Conservation (phyloP, 2,888 invertebrate species). For the Metellina segmentata region DNA sequence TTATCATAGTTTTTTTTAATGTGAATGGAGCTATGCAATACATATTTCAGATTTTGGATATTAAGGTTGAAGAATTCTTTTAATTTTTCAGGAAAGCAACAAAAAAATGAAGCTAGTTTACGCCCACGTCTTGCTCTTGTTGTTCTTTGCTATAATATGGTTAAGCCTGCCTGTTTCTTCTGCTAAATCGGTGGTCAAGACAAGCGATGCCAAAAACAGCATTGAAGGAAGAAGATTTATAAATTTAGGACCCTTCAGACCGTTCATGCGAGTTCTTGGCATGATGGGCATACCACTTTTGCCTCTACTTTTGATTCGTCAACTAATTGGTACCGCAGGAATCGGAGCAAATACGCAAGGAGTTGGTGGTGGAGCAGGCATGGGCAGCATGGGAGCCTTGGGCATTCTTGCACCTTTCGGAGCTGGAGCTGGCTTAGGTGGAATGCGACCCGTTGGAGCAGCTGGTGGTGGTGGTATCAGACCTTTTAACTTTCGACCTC, state of each 20-base stretch:
- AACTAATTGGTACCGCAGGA: slow-evolving; percentile 35
- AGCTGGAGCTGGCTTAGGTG: slow-evolving; percentile 67
- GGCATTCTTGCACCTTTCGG: slow-evolving; percentile 62
- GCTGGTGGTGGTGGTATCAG: slow-evolving; percentile 43
- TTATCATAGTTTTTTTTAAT: no score
- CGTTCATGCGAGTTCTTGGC: slow-evolving; percentile 68
- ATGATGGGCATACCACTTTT: slow-evolving; percentile 74
- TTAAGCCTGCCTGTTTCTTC: slow-evolving; percentile 38
- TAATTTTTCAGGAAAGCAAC: background rate
- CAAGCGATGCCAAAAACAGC: slow-evolving; percentile 9
- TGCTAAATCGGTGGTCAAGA: background rate
- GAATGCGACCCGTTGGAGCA: slow-evolving; percentile 56
- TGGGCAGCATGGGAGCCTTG: slow-evolving; percentile 62
- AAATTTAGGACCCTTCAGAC: slow-evolving; percentile 55
- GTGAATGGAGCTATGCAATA: no score
- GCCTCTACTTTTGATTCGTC: slow-evolving; percentile 51
- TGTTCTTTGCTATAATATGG: slow-evolving; percentile 37
- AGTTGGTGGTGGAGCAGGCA: slow-evolving; percentile 57
- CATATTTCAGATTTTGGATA: no score
- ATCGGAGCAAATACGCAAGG: slow-evolving; percentile 16
- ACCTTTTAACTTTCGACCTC: slow-evolving; percentile 35
- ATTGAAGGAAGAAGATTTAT: slow-evolving; percentile 59
- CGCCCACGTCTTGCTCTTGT: background rate
- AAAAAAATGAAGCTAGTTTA: slow-evolving; percentile 40
- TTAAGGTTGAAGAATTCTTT: background rate